Evolutionary conservation across 2,113 vertebrate species (phyloP).

Genomic region (Dolichotis patagonum): DNA sequence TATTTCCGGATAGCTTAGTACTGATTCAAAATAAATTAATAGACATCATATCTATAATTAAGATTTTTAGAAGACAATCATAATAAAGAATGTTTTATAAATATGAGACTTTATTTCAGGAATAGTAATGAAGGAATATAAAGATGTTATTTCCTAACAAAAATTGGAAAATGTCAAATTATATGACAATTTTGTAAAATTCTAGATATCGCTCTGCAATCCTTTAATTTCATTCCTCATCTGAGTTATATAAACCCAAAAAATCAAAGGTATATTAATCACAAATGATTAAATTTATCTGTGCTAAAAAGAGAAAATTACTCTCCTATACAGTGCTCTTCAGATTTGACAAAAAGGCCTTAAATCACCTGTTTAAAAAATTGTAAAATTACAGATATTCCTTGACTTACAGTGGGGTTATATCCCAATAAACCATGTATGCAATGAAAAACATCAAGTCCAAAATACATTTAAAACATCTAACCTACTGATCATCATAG

Average conservation of each 20-base stretch:
- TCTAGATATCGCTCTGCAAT: background rate
- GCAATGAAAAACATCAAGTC: background rate
- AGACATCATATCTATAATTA: background rate
- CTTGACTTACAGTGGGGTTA: background rate
- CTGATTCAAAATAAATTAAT: constrained; percentile 34
- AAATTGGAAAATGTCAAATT: constrained; percentile 45
- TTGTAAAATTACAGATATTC: background rate
- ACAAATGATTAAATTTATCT: background rate
- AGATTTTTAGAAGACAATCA: background rate
- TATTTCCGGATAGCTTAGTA: background rate
- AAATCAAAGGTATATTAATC: background rate
- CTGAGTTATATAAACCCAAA: background rate
- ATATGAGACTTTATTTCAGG: background rate
- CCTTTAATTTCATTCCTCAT: background rate
- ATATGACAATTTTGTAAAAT: background rate
- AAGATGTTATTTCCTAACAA: constrained; percentile 23
- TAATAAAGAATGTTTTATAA: constrained; percentile 3
- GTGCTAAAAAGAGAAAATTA: background rate
- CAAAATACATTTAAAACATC: background rate
- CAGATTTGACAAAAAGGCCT: background rate
- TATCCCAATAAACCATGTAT: background rate
- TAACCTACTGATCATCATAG: no score
- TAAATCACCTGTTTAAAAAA: background rate
- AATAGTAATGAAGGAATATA: background rate
- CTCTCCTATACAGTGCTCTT: background rate